Percentiles rank a stretch among this genome's conserved stretches.
Evolutionary conservation across 2,113 vertebrate species (phyloP).

Genomic region (Pycnonotus jocosus): DNA sequence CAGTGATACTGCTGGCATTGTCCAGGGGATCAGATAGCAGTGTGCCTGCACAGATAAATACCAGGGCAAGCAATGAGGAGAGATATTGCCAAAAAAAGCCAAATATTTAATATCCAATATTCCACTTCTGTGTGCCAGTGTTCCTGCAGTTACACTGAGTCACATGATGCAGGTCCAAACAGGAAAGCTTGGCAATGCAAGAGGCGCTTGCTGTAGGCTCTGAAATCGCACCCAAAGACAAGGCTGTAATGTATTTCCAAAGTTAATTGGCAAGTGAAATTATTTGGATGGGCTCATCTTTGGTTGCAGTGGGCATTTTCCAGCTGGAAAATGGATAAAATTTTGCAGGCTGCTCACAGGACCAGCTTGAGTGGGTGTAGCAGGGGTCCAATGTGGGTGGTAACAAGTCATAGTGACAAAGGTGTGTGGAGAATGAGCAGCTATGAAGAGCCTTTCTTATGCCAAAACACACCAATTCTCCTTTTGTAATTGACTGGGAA

Average conservation of each 20-base stretch:
- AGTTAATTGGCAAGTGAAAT: slow-evolving; percentile 27
- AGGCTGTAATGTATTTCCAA: background rate
- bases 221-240: background rate
- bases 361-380: rapidly evolving
- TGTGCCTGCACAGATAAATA: slow-evolving; percentile 12
- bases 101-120: background rate
- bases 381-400: background rate
- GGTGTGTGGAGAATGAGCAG: background rate
- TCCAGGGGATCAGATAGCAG: background rate
- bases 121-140: background rate
- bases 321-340: background rate
- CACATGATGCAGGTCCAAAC: rapidly evolving
- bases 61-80: background rate
- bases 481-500: background rate
- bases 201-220: background rate
- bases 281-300: background rate
- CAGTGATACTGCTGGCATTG: background rate
- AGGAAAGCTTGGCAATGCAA: background rate
- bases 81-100: background rate
- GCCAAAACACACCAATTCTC: background rate
- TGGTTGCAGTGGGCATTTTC: background rate
- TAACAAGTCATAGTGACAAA: background rate
- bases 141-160: background rate
- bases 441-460: background rate
- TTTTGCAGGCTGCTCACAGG: background rate